These are phyloP conservation scores for Volucella bombylans DNA, from an alignment of 2,888 invertebrate species.

Conservation along the genomic window DNA sequence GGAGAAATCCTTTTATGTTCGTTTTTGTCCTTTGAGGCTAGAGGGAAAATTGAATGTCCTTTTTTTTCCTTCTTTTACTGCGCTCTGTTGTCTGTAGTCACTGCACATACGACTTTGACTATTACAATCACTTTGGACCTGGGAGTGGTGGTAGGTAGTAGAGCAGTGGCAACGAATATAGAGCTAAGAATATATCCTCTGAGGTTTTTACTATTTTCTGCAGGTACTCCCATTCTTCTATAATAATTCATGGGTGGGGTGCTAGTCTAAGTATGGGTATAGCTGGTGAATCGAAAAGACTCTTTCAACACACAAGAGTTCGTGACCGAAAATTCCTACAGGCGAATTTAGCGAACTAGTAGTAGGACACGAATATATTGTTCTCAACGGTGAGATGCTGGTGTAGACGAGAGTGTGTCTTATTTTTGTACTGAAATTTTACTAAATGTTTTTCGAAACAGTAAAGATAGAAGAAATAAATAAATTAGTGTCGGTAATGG, in stretches of 20 bases:
- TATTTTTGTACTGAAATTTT: conserved; percentile 15
- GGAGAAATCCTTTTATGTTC: conserved; percentile 59
- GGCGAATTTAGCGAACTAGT: conserved; percentile 1
- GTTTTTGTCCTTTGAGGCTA: conserved; percentile 53
- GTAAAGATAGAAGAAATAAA: conserved; percentile 27
- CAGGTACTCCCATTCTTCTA: conserved; percentile 39
- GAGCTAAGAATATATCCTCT: not conserved
- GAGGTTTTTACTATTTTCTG: conserved; percentile 56
- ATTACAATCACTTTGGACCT: conserved; percentile 63
- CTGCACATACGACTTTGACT: conserved; percentile 46
- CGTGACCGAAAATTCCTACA: conserved; percentile 54
- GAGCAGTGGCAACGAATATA: conserved; percentile 21
- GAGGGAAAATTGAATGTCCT: conserved; percentile 64
- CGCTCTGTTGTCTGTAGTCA: conserved; percentile 42
- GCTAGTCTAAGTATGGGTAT: not conserved
- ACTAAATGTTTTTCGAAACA: conserved; percentile 20
- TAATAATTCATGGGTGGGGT: not conserved
- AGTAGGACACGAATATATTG: not conserved
- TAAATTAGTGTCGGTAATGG: conserved; percentile 41
- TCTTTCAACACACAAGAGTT: conserved; percentile 43
- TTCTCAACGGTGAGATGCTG: not conserved
- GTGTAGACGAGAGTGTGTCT: not conserved
- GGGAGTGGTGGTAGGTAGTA: no score
- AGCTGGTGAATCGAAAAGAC: conserved; percentile 9
- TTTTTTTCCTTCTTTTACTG: conserved; percentile 19